phyloP scores from a whole-genome alignment of 2,888 invertebrate species.

The Protophormia terraenovae region DNA sequence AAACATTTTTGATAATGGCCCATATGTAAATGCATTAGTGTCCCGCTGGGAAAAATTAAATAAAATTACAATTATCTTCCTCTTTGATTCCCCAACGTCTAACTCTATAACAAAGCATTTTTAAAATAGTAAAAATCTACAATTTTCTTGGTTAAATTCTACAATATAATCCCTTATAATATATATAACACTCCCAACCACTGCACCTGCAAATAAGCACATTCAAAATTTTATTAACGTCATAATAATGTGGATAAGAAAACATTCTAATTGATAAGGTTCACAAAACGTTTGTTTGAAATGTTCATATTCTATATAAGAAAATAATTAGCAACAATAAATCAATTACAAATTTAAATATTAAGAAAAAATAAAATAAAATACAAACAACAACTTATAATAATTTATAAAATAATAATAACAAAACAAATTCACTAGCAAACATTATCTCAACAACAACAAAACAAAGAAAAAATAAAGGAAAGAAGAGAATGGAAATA shows the following conservation, averaged over 20 bases:
- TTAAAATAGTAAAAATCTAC: no score
- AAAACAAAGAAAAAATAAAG: constrained; percentile 35
- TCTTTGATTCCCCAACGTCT: no score
- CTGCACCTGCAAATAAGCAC: not conserved
- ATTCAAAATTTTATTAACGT: not conserved
- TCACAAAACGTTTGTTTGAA: not conserved
- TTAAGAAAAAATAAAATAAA: not conserved
- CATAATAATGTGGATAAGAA: not conserved
- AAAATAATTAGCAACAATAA: constrained; percentile 16
- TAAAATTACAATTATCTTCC: no score
- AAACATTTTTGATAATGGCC: no score
- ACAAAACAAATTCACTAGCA: constrained; percentile 32
- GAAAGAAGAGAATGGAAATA: constrained; percentile 17
- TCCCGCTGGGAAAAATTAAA: no score
- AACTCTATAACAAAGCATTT: no score
- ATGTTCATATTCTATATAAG: not conserved
- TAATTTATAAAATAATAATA: constrained; percentile 43
- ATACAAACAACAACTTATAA: constrained; percentile 56
- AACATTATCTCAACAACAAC: constrained; percentile 30
- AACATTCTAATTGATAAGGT: not conserved
- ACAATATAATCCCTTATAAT: no score
- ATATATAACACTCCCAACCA: no score
- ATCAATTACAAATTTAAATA: not conserved
- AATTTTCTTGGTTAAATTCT: no score
- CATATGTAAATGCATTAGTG: no score